Base-by-base conservation (phyloP, 2,888 invertebrate genomes). In the Andrena praecox region DNA sequence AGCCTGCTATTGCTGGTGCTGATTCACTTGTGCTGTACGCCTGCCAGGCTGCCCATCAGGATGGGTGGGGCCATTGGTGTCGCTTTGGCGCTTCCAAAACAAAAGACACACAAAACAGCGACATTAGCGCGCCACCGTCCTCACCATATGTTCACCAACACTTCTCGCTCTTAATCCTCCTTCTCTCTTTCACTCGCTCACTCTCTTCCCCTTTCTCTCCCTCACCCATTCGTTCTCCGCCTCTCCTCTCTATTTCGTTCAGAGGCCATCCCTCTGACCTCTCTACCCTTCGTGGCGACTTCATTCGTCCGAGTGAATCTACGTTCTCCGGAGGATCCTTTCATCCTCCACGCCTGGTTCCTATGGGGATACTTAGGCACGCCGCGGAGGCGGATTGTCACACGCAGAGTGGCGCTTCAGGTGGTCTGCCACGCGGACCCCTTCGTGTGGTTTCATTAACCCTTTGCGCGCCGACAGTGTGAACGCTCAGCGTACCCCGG, bases 31-130 rank as follows among this genome's bases (percentile, higher is more conserved):
- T 90, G 91, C 86, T 89, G 92, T 89, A 90, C 91, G 92, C 88
- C 92, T 92, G 89, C 89, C 89, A 90, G 89, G 80, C 90, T 91
- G 91, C 87, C 88, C 89, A 88, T 86, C 90, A 88, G 89, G 83
- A 82, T 90, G 85, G 90, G 87, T 88, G 90, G 91, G 82, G 81
- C 90, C 90, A 89, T 90, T 90, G 85, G 88, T 89, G 90, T 91
- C 91, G 87, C 92, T 91, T 90, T 91, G 92, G 90, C 91, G 92
- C 92, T 92, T 93, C 92, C 92, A 92, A 93, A 92, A 92, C 90
- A 92, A 91, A 91, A 91, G 89, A 93, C 89, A 92, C 90, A 91
- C 87, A 93, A 92, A 90, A 90, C 89, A 92, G 90, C 91, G 90
- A 92, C 92, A 91, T 92, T 92, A 92, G 89, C 87, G 87, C 86